phyloP scores from a whole-genome alignment of 2,888 invertebrate genomes.

The Taphrorychus bicolor region DNA sequence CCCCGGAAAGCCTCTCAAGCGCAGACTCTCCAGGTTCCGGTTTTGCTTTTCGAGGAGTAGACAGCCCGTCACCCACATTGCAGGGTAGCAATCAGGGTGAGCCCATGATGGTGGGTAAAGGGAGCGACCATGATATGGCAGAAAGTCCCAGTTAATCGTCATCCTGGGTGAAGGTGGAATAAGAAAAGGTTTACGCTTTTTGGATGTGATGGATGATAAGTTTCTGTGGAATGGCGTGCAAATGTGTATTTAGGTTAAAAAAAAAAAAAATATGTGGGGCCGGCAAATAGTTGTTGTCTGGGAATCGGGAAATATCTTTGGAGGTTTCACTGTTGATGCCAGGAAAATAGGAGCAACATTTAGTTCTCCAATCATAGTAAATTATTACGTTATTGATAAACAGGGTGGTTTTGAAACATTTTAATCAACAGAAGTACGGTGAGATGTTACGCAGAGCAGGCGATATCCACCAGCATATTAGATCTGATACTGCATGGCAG shows the following conservation, averaged over 20 bases:
- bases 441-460: no score
- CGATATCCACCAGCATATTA: no score
- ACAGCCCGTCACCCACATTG: slow-evolving; percentile 64
- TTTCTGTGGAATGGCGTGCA: neutral
- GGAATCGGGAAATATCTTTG: no score
- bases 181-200: slow-evolving; percentile 21
- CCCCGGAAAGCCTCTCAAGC: slow-evolving; percentile 68
- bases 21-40: slow-evolving; percentile 64
- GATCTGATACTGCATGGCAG: no score
- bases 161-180: slow-evolving; percentile 8
- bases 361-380: no score
- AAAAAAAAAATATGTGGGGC: no score
- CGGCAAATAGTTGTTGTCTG: no score
- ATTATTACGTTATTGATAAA: no score
- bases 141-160: slow-evolving; percentile 57
- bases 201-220: neutral
- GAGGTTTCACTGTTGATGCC: no score
- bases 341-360: no score
- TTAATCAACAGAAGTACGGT: no score
- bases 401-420: no score
- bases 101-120: slow-evolving; percentile 54
- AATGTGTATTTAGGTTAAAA: neutral
- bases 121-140: slow-evolving; percentile 58
- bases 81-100: slow-evolving; percentile 54
- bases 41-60: slow-evolving; percentile 59